Evolutionary conservation across 2,888 invertebrate genomes (phyloP).

Genomic region (Leuctra nigra): DNA sequence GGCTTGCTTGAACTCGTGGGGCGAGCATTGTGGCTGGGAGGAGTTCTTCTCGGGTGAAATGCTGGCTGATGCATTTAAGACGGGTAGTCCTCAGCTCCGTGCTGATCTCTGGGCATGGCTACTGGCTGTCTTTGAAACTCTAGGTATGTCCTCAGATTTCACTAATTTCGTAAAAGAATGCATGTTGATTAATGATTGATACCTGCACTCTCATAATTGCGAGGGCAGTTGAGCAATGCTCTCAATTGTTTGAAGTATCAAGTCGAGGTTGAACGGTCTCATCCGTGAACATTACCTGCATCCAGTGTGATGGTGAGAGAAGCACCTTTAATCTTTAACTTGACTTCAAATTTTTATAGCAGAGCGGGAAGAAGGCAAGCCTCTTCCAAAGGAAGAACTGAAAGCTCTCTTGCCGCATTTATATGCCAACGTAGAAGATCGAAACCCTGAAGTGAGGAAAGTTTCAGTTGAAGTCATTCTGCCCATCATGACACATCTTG

Average conservation of each 20-base stretch:
- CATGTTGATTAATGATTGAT: too few relatives aligned
- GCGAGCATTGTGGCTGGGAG: constrained; percentile 70
- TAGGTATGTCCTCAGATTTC: too few relatives aligned
- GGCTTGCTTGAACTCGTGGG: constrained; percentile 80
- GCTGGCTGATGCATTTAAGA: constrained; percentile 76
- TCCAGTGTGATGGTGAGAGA: too few relatives aligned
- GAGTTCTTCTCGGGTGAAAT: constrained; percentile 86
- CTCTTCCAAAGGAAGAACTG: constrained; percentile 76
- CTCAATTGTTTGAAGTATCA: too few relatives aligned
- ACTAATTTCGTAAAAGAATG: too few relatives aligned
- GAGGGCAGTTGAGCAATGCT: too few relatives aligned
- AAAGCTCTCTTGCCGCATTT: constrained; percentile 66
- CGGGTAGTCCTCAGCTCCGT: constrained; percentile 76
- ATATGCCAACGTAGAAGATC: constrained; percentile 80
- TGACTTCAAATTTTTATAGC: too few relatives aligned
- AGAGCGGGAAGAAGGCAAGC: constrained; percentile 43
- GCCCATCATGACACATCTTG: constrained; percentile 88
- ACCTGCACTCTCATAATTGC: too few relatives aligned
- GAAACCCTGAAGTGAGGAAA: constrained; percentile 86
- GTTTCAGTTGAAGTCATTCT: constrained; percentile 83
- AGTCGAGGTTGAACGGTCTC: too few relatives aligned
- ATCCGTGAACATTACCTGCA: too few relatives aligned
- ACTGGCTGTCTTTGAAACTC: too few relatives aligned
- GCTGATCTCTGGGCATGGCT: constrained; percentile 82
- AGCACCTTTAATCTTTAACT: too few relatives aligned